Base-by-base conservation (phyloP, 2,797 vertebrate genomes). In the Mormyrops boulengeri region DNA sequence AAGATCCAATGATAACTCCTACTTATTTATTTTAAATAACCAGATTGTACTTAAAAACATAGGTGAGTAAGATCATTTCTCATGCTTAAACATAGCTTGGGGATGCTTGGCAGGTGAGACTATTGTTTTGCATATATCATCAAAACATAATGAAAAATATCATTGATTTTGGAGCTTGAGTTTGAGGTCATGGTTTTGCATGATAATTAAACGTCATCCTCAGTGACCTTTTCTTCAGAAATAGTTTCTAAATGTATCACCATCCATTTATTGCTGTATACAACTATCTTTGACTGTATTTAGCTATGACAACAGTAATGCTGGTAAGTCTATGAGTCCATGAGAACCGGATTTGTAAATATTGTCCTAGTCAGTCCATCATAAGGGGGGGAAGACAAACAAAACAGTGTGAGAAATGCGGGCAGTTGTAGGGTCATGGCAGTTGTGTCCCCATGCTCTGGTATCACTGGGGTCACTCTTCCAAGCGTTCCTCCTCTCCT, bases 71-170 rank as follows among this genome's bases (percentile, higher is more conserved):
- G 22, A 34, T 66, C 11, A 89, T 57, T 38, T 49, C 44, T 85
- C 41, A 85, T 62, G 44, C 22, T 50, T 82, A 50, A 49, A 50
- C n/a, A 50, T 38, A 9, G n/a, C 53, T 50, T 60, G 53, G 9
- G 26, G 62, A 87, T 34, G 14, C 8, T 62, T 30, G 57, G 82
- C 52, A 57, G 14, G 57, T 69, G 57, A 50, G 26, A 88, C 53
- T 57, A 90, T 49, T 80, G 66, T 47, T 49, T 90, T 90, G 85
- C 86, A 88, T 57, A 47, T 77, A 26, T 88, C 11, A 82, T 86
- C 73, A 90, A 80, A 90, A 80, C 66, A 50, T 80, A 22, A 77
- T 47, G 52, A 82, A 88, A 80, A 87, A 55, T 50, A 52, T 26
- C 30, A 87, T 86, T 57, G 34, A 57, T 87, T 87, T 57, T 57